phyloP scores from a whole-genome alignment of 1,140 invertebrate species.

The Himalopsyche phryganea region DNA sequence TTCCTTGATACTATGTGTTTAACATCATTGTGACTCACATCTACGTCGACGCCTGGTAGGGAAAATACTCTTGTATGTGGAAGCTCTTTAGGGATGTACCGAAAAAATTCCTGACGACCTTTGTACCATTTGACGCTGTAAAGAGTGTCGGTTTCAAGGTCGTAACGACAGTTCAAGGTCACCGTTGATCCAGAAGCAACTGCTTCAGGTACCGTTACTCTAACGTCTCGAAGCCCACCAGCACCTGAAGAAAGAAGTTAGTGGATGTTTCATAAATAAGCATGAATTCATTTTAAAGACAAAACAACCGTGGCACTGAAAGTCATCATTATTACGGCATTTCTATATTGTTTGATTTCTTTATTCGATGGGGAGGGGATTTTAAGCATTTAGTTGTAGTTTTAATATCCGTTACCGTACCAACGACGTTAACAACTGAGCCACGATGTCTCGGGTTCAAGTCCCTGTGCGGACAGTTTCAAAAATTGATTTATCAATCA shows the following conservation, averaged over 20 bases:
- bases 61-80: constrained; percentile 59
- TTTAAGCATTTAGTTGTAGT: too few relatives aligned
- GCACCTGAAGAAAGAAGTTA: constrained; percentile 19
- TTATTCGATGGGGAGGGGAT: too few relatives aligned
- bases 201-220: constrained; percentile 58
- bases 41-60: constrained; percentile 57
- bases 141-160: constrained; percentile 62
- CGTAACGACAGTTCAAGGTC: constrained; percentile 68
- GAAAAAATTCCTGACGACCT: constrained; percentile 66
- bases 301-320: too few relatives aligned
- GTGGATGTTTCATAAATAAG: background rate
- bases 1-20: too few relatives aligned
- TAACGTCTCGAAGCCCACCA: constrained; percentile 45
- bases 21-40: constrained; percentile 42
- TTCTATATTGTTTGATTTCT: too few relatives aligned
- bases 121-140: constrained; percentile 86
- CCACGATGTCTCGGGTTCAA: too few relatives aligned
- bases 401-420: too few relatives aligned
- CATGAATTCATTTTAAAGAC: too few relatives aligned
- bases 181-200: constrained; percentile 65
- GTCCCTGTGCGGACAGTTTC: too few relatives aligned
- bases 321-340: too few relatives aligned
- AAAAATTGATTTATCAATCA: too few relatives aligned
- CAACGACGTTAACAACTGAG: too few relatives aligned
- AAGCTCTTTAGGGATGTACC: constrained; percentile 62